phyloP scores from a whole-genome alignment of 1,140 invertebrate genomes.

The Aphis craccivora region DNA sequence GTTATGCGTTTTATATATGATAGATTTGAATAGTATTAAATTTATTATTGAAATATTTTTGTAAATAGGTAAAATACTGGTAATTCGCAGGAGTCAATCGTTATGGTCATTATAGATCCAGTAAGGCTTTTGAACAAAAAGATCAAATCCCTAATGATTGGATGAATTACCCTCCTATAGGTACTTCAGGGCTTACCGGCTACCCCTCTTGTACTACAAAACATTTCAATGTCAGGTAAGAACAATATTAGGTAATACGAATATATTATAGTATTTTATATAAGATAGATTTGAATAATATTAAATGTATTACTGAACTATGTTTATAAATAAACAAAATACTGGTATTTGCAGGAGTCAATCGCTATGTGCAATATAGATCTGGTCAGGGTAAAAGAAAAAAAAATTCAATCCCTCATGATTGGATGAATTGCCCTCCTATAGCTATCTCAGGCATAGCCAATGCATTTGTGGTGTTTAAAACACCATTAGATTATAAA shows the following conservation, averaged over 20 bases:
- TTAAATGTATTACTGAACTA: background rate
- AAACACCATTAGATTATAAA: background rate
- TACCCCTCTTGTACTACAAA: background rate
- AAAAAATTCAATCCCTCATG: background rate
- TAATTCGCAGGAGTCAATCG: background rate
- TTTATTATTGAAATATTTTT: background rate
- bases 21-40: background rate
- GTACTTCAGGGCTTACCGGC: background rate
- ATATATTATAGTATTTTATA: background rate
- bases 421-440: background rate
- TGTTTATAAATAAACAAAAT: background rate
- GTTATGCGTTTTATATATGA: background rate
- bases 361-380: background rate
- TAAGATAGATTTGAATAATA: background rate
- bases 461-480: background rate
- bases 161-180: no score
- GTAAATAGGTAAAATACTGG: background rate
- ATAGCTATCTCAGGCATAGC: background rate
- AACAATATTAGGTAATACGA: background rate
- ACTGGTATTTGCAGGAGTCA: background rate
- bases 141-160: background rate
- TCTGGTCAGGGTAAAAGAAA: background rate
- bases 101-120: background rate
- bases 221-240: background rate
- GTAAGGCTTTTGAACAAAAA: background rate